phyloP scores from a whole-genome alignment of 1,140 invertebrate genomes.

The Physella acuta region DNA sequence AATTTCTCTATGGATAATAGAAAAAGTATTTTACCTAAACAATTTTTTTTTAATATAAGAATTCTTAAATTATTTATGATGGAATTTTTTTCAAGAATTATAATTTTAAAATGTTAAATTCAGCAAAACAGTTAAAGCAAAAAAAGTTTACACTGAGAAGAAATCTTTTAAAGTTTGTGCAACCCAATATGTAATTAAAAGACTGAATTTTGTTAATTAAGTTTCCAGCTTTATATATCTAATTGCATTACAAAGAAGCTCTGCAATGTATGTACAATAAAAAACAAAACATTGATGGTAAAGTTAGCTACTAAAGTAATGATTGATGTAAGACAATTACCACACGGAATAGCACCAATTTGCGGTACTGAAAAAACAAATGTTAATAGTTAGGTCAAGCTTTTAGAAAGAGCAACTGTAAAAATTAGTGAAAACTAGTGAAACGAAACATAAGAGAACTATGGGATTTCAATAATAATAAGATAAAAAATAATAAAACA shows the following conservation, averaged over 20 bases:
- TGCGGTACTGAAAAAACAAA: conserved; percentile 19
- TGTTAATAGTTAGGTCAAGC: too few species aligned
- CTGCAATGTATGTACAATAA: neutral
- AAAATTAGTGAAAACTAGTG: too few species aligned
- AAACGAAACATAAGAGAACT: too few species aligned
- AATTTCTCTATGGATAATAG: too few species aligned
- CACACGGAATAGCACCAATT: conserved; percentile 21
- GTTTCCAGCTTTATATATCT: neutral
- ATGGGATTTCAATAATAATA: too few species aligned
- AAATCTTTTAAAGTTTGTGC: neutral
- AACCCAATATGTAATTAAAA: neutral
- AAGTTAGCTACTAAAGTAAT: neutral
- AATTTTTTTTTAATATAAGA: too few species aligned
- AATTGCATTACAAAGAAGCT: neutral
- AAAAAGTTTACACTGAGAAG: neutral
- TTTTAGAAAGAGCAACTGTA: neutral
- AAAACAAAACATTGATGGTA: neutral
- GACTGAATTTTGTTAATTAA: neutral
- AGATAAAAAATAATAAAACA: too few species aligned
- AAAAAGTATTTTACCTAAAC: too few species aligned
- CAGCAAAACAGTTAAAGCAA: neutral
- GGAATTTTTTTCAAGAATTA: too few species aligned
- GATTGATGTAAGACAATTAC: neutral
- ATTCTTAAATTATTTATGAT: too few species aligned
- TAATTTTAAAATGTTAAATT: too few species aligned